Percentiles rank a stretch among this genome's conserved stretches.
Conservation (phyloP, 2,888 invertebrate species). For the Macaria notata region DNA sequence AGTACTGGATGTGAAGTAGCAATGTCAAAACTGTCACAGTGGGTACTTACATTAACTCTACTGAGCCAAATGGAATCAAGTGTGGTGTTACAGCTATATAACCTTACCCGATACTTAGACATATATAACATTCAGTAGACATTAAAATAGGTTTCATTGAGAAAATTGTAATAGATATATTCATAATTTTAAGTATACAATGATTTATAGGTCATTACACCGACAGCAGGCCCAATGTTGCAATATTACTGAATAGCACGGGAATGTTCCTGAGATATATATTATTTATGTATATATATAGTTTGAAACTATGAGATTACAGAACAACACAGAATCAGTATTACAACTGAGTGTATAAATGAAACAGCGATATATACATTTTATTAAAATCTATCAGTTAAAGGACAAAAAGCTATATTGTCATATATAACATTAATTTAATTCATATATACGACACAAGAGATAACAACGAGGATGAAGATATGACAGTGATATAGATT, state of each 20-base stretch:
- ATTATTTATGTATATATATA: not conserved
- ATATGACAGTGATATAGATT: conserved; percentile 72
- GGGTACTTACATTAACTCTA: conserved; percentile 62
- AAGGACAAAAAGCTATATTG: conserved; percentile 69
- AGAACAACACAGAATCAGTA: conserved; percentile 49
- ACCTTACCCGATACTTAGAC: conserved; percentile 73
- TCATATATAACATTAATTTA: conserved; percentile 71
- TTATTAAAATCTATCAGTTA: conserved; percentile 43
- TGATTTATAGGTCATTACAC: conserved; percentile 49
- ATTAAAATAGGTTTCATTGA: conserved; percentile 70
- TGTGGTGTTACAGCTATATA: conserved; percentile 61
- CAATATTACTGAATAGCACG: conserved; percentile 13
- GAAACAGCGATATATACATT: conserved; percentile 56
- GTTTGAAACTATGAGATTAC: conserved; percentile 52
- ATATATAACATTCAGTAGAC: conserved; percentile 81
- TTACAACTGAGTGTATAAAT: conserved; percentile 53
- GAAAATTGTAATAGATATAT: conserved; percentile 54
- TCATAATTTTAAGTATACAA: conserved; percentile 46
- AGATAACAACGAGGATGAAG: conserved; percentile 72
- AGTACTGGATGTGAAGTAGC: conserved; percentile 51
- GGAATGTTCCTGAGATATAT: conserved; percentile 14
- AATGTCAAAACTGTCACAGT: conserved; percentile 73
- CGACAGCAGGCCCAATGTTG: conserved; percentile 45
- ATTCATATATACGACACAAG: conserved; percentile 64
- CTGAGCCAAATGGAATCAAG: conserved; percentile 68